Evolutionary conservation across 2,797 vertebrate species (phyloP).

Genomic region (Intellagama lesueurii): DNA sequence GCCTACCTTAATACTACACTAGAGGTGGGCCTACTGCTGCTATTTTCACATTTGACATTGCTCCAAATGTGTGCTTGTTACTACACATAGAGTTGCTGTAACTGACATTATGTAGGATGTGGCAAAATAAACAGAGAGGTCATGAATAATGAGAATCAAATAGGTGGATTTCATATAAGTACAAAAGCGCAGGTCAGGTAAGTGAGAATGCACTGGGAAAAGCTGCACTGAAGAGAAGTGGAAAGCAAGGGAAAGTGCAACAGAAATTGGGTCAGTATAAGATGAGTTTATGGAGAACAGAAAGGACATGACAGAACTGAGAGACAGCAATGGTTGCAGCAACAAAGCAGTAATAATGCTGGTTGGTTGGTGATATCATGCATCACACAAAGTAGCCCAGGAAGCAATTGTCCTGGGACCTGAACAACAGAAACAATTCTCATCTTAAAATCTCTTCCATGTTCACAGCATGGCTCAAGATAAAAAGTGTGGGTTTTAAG

Average conservation of each 20-base stretch:
- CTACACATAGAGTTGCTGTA: background rate
- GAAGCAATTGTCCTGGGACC: conserved; percentile 1
- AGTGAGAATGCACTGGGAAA: background rate
- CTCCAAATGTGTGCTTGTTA: background rate
- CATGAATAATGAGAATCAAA: background rate
- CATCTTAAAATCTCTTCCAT: conserved; percentile 48
- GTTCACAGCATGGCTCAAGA: conserved; percentile 13
- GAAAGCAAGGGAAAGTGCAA: no score
- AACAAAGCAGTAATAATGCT: conserved; percentile 5
- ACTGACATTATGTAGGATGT: background rate
- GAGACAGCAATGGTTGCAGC: background rate
- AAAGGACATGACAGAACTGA: background rate
- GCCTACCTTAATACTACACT: background rate
- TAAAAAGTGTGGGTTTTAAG: background rate
- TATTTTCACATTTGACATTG: background rate
- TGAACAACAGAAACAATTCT: conserved; percentile 38
- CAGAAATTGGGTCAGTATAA: background rate
- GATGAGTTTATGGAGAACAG: background rate
- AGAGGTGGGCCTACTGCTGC: background rate
- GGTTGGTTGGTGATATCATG: conserved; percentile 20
- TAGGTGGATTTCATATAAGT: background rate
- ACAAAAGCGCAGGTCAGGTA: background rate
- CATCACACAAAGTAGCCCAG: conserved; percentile 32
- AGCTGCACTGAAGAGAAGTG: background rate
- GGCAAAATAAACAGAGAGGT: background rate